Evolutionary conservation across 2,888 invertebrate species (phyloP), one percentile per base, ranked within the genome.

Genomic region (Drosophila flavopinicola): DNA sequence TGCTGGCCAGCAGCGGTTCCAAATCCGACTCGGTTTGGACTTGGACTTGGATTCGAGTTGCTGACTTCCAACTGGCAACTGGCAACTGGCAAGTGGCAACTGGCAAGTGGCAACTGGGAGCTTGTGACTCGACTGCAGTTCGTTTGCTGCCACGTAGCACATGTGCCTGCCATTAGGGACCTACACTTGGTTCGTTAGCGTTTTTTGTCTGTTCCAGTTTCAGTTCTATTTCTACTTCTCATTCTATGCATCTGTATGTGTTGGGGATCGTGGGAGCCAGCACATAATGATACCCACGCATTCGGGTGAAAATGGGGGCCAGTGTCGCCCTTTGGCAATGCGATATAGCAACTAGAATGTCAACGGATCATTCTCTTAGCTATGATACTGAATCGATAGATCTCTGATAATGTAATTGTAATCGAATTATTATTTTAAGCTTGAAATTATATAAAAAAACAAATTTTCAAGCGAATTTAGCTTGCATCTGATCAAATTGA

Each of bases 121-220:
- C 51, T 51, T 53, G 39, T 29, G 38, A 72, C 49, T 83, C 24
- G 38, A 72, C 49, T 83, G 86, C 79, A 80, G 86, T 63, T 85
- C 79, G 79, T 85, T 80, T 79, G 80, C 64, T 66, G 60, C 86
- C 79, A 80, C 79, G 79, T 80, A 85, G 53, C 79, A 80, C 79
- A 80, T 80, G 79, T 80, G 86, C 76, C 66, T 63, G 80, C 79
- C 79, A 80, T 80, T 80, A 80, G 79, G 79, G 79, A 80, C 66
- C 65, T 79, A 66, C 80, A 79, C 84, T 80, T 79, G 84, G 86
- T 80, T 80, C 79, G 79, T 80, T 80, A 85, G 79, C 84, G 79
- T 73, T 82, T 83, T 59, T 74, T 66, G 64, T 68, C 41, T 59
- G 45, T 59, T 54, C 64, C 68, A 64, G 70, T 52, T 39, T 7